Evolutionary conservation across 2,888 invertebrate species (phyloP).

Genomic region (Camponotus fellah): DNA sequence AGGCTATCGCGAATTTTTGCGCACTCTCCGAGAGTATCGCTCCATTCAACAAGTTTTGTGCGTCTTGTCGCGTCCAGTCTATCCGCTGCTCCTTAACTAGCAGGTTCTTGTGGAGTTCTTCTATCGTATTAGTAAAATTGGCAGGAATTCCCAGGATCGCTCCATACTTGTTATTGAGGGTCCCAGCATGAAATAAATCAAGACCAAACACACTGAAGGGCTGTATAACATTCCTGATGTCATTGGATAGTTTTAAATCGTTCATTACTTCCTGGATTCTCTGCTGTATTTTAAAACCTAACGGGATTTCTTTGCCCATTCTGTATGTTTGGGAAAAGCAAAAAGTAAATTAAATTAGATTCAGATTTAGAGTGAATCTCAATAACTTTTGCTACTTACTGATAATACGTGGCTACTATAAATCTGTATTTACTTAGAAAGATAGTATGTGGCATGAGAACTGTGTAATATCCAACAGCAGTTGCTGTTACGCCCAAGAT

Average conservation of each 20-base stretch:
- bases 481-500: not conserved
- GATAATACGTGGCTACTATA: constrained; percentile 88
- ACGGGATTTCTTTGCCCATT: not conserved
- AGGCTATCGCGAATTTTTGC: constrained; percentile 93
- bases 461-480: not conserved
- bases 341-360: not conserved
- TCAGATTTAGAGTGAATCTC: not conserved
- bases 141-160: constrained; percentile 91
- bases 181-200: constrained; percentile 91
- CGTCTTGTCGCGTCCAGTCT: constrained; percentile 89
- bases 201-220: constrained; percentile 92
- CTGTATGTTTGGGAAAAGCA: not conserved
- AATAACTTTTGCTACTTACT: constrained; percentile 85
- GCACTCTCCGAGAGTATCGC: constrained; percentile 92
- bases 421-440: constrained; percentile 89
- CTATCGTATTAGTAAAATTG: constrained; percentile 89
- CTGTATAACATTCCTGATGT: constrained; percentile 87
- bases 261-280: constrained; percentile 88
- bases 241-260: constrained; percentile 87
- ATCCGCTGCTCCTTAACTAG: constrained; percentile 88
- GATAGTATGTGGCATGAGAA: constrained; percentile 88
- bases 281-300: constrained; percentile 81
- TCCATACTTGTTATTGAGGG: constrained; percentile 87
- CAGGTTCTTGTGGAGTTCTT: constrained; percentile 87
- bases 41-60: constrained; percentile 89